Base-by-base conservation (phyloP, 2,113 vertebrate genomes). In the Hippocampus zosterae region DNA sequence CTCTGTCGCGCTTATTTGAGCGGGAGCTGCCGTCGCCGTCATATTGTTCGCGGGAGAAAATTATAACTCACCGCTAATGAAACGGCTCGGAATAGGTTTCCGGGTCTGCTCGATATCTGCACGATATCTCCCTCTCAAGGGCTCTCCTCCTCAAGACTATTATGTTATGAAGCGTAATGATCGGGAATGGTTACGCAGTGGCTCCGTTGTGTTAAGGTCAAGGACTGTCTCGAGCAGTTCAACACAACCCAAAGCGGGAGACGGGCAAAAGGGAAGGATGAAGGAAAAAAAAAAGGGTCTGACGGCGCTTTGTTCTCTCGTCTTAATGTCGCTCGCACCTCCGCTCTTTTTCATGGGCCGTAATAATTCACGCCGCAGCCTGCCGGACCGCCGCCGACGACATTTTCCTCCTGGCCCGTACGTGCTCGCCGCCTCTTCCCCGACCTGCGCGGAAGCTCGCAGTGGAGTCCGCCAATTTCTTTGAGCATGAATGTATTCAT, bases 181-280 rank as follows among this genome's bases (percentile, higher is more conserved):
- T 83, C 25, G 62, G 72, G 80, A 86, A 84, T 78, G 81, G 84
- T 41, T 75, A 74, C 79, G 29, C 81, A 5, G 80, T 68, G 53
- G 78, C 79, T 86, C 84, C 81, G 74, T 84, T 84, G 78, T 78
- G 79, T 74, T 83, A 83, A 85, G 85, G 86, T 87, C 87, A 88
- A 90, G 87, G 87, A 82, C 83, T 71, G 84, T 83, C 87, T 86
- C 81, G 56, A 80, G 83, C 71, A 59, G 72, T 37, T 78, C 78
- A 56, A 21, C 68, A 67, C 77, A 71, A 71, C 46, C 27, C 66
- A n/a, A 27, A 81, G 74, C 71, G 67, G 66, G 25, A 71, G 75
- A 78, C 41, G 67, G 79, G 71, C 40, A 37, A 37, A 37, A 2
- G 70, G 41, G 73, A 72, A 62, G 29, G 61, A 56, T 60, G 18